These are phyloP conservation scores for Poicephalus gulielmi DNA, from an alignment of 2,113 vertebrate species.

Conservation along the genomic window DNA sequence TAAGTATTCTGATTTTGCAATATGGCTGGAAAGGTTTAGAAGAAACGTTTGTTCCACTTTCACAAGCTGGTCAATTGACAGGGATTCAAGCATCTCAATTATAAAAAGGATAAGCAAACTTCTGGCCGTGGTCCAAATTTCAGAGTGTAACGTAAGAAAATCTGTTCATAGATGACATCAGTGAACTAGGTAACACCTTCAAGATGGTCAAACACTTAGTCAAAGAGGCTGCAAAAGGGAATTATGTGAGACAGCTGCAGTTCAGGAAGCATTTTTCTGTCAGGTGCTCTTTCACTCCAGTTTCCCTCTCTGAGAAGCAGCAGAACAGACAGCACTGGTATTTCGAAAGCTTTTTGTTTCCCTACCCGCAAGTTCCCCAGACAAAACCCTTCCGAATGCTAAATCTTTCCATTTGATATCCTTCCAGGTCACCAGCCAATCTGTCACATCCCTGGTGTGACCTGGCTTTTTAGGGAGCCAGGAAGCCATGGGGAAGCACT, in stretches of 20 bases:
- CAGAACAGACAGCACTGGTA: not conserved
- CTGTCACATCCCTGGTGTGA: not conserved
- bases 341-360: slow-evolving; percentile 23
- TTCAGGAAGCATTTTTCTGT: not conserved
- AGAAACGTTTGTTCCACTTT: not conserved
- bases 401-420: slow-evolving; percentile 9
- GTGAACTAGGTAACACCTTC: not conserved
- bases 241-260: not conserved
- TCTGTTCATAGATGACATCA: not conserved
- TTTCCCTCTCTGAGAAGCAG: not conserved
- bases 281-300: not conserved
- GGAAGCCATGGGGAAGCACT: rapidly evolving
- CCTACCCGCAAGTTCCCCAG: not conserved
- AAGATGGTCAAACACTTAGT: not conserved
- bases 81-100: not conserved
- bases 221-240: not conserved
- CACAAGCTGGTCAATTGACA: not conserved
- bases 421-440: not conserved
- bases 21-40: not conserved
- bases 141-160: not conserved
- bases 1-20: not conserved
- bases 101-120: not conserved
- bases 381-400: not conserved
- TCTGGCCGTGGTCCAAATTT: not conserved
- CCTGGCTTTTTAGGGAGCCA: not conserved